Evolutionary conservation across 2,113 vertebrate genomes (phyloP).

Genomic region (Microcebus jonahi): DNA sequence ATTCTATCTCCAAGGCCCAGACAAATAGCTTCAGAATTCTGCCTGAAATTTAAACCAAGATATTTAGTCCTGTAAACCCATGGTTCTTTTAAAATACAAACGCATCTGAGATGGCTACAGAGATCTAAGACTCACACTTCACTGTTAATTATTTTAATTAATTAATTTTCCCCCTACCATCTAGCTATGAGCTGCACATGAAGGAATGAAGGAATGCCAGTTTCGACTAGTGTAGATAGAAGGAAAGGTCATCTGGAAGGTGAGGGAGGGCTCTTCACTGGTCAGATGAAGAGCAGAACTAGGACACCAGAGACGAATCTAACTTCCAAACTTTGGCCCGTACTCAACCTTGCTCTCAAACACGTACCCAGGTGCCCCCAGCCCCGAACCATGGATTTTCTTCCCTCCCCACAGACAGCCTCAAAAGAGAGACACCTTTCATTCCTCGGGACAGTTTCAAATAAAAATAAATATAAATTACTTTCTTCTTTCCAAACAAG

Average conservation of each 20-base stretch:
- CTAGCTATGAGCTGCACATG: not conserved
- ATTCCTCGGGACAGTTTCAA: not conserved
- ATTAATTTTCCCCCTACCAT: slow-evolving; percentile 13
- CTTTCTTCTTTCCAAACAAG: not conserved
- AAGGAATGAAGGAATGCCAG: slow-evolving; percentile 32
- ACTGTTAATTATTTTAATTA: slow-evolving; percentile 42
- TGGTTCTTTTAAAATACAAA: slow-evolving; percentile 32
- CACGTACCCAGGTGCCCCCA: not conserved
- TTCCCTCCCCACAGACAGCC: not conserved
- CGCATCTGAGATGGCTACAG: not conserved
- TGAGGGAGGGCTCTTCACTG: not conserved
- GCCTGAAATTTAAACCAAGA: slow-evolving; percentile 29
- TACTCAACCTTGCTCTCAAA: not conserved
- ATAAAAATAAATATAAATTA: not conserved
- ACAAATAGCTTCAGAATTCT: slow-evolving; percentile 59
- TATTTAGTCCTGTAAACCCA: not conserved
- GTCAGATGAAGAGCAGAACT: not conserved
- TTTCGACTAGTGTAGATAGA: not conserved
- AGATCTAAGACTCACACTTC: not conserved
- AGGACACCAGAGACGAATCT: not conserved
- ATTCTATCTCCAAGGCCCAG: not conserved
- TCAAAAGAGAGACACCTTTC: not conserved
- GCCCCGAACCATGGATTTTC: not conserved
- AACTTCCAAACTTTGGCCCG: not conserved
- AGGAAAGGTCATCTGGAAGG: not conserved